Conservation (phyloP, 2,888 invertebrate species). For the Polia nebulosa region DNA sequence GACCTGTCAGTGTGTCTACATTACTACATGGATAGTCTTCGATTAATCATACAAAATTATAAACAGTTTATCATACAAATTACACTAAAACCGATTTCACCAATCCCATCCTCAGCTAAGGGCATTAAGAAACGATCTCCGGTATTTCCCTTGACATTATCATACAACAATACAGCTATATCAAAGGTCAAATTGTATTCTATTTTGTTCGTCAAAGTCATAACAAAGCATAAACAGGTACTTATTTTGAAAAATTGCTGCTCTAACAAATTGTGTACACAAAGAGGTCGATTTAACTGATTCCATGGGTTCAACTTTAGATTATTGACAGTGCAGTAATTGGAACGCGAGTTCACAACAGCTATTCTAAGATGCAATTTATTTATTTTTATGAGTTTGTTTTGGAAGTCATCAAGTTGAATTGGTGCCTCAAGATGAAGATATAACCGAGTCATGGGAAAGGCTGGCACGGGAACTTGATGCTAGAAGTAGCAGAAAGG, state of each 20-base stretch:
- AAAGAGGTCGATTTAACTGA: constrained; percentile 3
- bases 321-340: constrained; percentile 7
- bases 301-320: neutral
- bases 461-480: neutral
- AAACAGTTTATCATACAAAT: constrained; percentile 34
- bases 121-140: constrained; percentile 68
- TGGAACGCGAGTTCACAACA: neutral
- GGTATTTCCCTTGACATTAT: constrained; percentile 82
- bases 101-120: constrained; percentile 50
- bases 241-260: constrained; percentile 35
- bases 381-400: neutral
- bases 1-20: neutral
- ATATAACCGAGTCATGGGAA: neutral
- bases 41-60: constrained; percentile 31
- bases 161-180: constrained; percentile 61
- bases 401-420: neutral
- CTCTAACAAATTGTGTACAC: constrained; percentile 8
- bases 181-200: constrained; percentile 72
- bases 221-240: constrained; percentile 48
- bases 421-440: neutral
- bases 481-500: neutral
- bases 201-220: constrained; percentile 56
- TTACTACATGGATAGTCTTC: neutral
- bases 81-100: constrained; percentile 48
- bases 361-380: neutral